Evolutionary conservation across 2,888 invertebrate genomes (phyloP).

Genomic region (Leucophenga maculata): DNA sequence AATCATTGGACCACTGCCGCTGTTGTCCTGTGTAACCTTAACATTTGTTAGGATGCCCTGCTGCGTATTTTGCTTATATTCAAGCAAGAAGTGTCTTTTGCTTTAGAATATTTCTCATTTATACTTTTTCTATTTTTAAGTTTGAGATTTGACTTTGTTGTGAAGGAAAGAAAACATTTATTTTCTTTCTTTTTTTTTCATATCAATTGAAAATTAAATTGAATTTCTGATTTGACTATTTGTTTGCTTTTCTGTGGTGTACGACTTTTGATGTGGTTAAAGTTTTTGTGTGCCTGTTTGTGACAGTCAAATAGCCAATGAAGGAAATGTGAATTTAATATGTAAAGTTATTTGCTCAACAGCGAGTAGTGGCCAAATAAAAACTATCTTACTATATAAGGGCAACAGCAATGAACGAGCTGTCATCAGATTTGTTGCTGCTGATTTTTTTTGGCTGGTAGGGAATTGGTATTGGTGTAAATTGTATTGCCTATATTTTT

Average conservation of each 20-base stretch:
- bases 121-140: background rate
- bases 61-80: background rate
- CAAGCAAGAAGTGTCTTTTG: background rate
- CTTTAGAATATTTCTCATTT: background rate
- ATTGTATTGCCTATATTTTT: no score
- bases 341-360: no score
- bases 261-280: background rate
- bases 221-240: background rate
- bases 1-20: no score
- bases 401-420: no score
- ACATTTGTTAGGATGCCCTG: background rate
- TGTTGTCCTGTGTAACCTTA: no score
- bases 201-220: constrained; percentile 16
- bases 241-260: background rate
- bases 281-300: background rate
- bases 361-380: no score
- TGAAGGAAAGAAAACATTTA: background rate
- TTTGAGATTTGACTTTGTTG: background rate
- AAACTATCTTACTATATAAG: no score
- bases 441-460: no score
- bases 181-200: background rate
- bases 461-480: no score
- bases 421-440: no score
- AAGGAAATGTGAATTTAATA: background rate
- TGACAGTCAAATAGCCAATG: constrained; percentile 18